phyloP scores from a whole-genome alignment of 2,797 vertebrate species.

The Lycodopsis pacificus region DNA sequence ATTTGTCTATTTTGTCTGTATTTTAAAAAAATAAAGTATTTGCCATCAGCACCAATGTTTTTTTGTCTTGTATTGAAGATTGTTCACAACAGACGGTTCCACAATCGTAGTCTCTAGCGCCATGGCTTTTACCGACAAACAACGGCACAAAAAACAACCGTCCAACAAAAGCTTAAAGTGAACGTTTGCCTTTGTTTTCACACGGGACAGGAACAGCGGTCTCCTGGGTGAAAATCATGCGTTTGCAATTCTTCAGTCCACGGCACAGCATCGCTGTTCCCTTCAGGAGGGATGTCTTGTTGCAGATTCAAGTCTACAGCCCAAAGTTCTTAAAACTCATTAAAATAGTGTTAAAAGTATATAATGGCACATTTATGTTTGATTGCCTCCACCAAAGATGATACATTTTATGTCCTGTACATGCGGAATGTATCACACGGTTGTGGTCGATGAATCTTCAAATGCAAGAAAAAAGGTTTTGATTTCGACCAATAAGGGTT shows the following conservation, averaged over 20 bases:
- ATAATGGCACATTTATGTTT: neutral
- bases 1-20: slow-evolving; percentile 74
- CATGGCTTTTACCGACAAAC: neutral
- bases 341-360: no score
- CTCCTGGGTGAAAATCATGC: neutral
- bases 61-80: neutral
- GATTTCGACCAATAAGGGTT: neutral
- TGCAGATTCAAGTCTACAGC: no score
- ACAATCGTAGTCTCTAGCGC: no score
- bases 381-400: neutral
- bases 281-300: neutral
- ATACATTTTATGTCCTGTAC: neutral
- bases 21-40: slow-evolving; percentile 66
- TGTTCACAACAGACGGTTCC: neutral
- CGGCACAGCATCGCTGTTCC: neutral
- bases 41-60: neutral
- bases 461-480: neutral
- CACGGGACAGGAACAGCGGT: neutral
- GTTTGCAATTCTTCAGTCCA: neutral
- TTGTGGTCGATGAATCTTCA: neutral
- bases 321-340: neutral
- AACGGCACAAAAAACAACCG: neutral
- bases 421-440: neutral
- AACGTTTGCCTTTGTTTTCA: neutral
- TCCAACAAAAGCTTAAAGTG: neutral